Evolutionary conservation across 2,113 vertebrate species (phyloP).

Genomic region (Petrocephalus microphthalmus): DNA sequence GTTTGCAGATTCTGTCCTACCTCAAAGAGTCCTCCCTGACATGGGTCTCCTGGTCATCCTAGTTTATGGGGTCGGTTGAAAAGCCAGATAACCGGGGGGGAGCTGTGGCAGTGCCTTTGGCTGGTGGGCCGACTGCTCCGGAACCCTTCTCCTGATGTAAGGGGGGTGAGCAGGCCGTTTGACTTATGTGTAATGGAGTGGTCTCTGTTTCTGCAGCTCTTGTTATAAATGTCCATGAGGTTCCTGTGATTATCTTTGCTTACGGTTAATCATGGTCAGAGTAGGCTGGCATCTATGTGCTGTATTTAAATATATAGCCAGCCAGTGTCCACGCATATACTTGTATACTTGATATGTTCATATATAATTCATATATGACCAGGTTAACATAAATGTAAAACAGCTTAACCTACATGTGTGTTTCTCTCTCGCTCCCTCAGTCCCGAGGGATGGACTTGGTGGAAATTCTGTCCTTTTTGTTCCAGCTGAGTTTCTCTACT

Average conservation of each 20-base stretch:
- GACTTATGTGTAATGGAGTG: background rate
- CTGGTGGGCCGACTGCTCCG: background rate
- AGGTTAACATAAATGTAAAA: background rate
- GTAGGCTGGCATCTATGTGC: background rate
- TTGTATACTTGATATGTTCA: background rate
- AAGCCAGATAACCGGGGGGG: background rate
- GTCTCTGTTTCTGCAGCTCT: background rate
- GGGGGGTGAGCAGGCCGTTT: background rate
- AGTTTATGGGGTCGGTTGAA: background rate
- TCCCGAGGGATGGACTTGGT: constrained; percentile 84
- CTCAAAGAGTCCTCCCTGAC: background rate
- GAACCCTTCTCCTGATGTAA: background rate
- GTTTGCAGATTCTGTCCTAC: background rate
- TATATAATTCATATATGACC: background rate
- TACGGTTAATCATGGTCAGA: background rate
- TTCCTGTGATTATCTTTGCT: background rate
- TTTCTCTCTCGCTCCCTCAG: constrained; percentile 45
- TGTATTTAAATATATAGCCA: background rate
- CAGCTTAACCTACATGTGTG: background rate
- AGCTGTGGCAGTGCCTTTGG: background rate
- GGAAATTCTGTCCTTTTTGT: constrained; percentile 86
- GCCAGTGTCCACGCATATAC: background rate
- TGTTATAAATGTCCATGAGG: background rate
- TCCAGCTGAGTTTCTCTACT: constrained; percentile 89
- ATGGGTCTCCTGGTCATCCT: background rate